Base-by-base conservation (phyloP, 2,888 invertebrate species). In the Epirrhoe alternata region DNA sequence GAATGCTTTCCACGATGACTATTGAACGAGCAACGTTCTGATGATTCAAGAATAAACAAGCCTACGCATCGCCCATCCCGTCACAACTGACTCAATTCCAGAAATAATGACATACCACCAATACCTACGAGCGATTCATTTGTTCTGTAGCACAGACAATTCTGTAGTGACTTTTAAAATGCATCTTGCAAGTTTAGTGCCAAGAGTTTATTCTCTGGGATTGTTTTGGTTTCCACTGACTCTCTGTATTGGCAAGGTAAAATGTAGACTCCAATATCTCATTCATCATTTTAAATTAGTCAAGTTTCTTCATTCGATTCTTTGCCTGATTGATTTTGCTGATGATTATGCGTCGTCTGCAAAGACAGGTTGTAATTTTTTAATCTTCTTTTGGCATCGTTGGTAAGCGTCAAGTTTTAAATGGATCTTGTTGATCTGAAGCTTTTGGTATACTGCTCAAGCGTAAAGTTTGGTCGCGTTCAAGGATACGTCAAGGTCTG, bases 21-120 rank as follows among this genome's bases (percentile, higher is more conserved):
- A 66, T 63, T 67, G 53, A 70, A 60, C 66, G 69, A 74, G 67
- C 66, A 65, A 74, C 69, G 66, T 64, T 62, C 63, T 54, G 62
- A 63, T 62, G 70, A 67, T 70, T 67, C 69, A 64, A 70, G 72
- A 74, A 76, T 76, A 75, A 72, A 68, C 74, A 80, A 74, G 75
- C 86, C 86, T 82, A 86, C 87, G 83, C 82, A 75, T 70, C 73
- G 57, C 66, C 51, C 53, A 61, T 68, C 66, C 75, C 80, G 81
- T 79, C 80, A 80, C 71, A 72, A 70, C 75, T 86, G 86, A 88
- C 76, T 86, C 87, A 85, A 82, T 61, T 75, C 84, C 81, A 80
- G 75, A 83, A 86, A 87, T 88, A 87, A 77, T 73, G 60, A 60
- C 61, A 55, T 66, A 56, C 63, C 64, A 60, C 66, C 16, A 14